Conservation (phyloP, 1,140 invertebrate genomes). For the Ganaspis sp. region DNA sequence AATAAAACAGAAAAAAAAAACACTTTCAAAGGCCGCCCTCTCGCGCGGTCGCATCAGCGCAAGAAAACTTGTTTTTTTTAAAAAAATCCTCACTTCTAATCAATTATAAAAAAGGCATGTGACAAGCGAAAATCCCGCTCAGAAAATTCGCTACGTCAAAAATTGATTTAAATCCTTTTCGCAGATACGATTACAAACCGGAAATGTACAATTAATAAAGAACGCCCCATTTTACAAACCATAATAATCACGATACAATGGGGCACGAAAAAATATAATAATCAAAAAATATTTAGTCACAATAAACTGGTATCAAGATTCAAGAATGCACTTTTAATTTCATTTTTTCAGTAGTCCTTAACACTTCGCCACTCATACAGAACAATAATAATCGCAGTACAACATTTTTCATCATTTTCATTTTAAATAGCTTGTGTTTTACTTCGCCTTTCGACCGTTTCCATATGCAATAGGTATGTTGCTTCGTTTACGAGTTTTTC, state of each 20-base stretch:
- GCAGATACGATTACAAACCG: slow-evolving; percentile 38
- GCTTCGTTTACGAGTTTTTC: slow-evolving; percentile 33
- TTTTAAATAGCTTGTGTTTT: slow-evolving; percentile 48
- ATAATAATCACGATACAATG: slow-evolving; percentile 55
- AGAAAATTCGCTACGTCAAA: slow-evolving; percentile 22
- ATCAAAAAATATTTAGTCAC: slow-evolving; percentile 49
- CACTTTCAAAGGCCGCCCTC: slow-evolving; percentile 41
- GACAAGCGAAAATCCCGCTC: slow-evolving; percentile 15
- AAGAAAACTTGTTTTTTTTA: slow-evolving; percentile 16
- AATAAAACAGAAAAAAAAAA: slow-evolving; percentile 53
- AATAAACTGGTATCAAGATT: slow-evolving; percentile 57
- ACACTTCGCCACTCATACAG: slow-evolving; percentile 32
- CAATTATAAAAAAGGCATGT: slow-evolving; percentile 28
- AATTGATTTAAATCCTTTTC: slow-evolving; percentile 31
- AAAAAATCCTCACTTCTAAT: neutral
- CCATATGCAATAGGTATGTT: slow-evolving; percentile 33
- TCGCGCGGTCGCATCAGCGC: slow-evolving; percentile 42
- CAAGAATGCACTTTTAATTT: slow-evolving; percentile 57
- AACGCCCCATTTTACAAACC: slow-evolving; percentile 41
- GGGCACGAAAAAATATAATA: slow-evolving; percentile 48
- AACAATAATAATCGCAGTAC: slow-evolving; percentile 43
- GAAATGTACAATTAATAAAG: slow-evolving; percentile 23
- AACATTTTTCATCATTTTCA: slow-evolving; percentile 34
- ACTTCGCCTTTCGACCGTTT: slow-evolving; percentile 40
- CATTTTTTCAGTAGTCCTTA: slow-evolving; percentile 37